Conservation (phyloP, 1,140 invertebrate species). For the Zaprionus africanus region DNA sequence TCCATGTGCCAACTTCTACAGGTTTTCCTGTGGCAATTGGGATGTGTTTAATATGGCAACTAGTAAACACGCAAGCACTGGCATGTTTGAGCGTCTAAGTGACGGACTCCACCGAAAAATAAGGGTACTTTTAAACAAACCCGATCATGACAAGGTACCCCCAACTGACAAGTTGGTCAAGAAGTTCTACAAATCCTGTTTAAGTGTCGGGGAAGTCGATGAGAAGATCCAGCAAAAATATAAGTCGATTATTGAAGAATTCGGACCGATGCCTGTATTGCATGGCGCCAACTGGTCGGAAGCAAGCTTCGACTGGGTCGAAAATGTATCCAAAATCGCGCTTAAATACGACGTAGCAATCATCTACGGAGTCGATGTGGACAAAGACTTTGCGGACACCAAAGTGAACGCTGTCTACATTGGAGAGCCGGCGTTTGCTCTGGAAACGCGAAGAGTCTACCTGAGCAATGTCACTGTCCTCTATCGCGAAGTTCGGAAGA, state of each 20-base stretch:
- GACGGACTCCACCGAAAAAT: conserved; percentile 61
- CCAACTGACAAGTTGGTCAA: conserved; percentile 45
- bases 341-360: conserved; percentile 34
- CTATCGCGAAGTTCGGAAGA: not conserved
- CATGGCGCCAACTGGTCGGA: conserved; percentile 41
- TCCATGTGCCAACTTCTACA: conserved; percentile 88
- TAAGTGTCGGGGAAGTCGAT: conserved; percentile 13
- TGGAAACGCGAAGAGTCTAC: not conserved
- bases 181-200: conserved; percentile 51
- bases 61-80: conserved; percentile 43
- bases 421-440: not conserved
- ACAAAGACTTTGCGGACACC: conserved; percentile 60
- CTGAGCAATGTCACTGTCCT: not conserved
- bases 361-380: conserved; percentile 51
- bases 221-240: conserved; percentile 24
- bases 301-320: conserved; percentile 53
- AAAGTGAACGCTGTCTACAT: conserved; percentile 36
- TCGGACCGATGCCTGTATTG: conserved; percentile 58
- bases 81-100: conserved; percentile 59
- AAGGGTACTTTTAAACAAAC: conserved; percentile 24
- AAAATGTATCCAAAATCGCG: conserved; percentile 29
- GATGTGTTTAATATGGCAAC: conserved; percentile 65
- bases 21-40: conserved; percentile 89
- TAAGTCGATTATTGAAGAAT: conserved; percentile 33
- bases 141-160: not conserved